Base-by-base conservation (phyloP, 2,113 vertebrate genomes). In the Sitta europaea region DNA sequence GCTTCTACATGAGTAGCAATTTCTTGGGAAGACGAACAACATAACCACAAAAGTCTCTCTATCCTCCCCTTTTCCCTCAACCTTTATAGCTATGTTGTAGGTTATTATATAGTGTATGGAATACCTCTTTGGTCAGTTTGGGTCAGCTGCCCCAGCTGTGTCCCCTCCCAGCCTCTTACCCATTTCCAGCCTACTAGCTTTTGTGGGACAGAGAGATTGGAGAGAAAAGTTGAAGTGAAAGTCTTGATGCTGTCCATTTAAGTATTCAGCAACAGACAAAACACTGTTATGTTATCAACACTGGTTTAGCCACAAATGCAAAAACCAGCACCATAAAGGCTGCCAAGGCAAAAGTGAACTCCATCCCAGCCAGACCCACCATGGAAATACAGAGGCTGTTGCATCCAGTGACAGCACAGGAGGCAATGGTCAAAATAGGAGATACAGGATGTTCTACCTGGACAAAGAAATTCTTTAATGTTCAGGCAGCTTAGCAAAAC, bases 1-100 rank as follows among this genome's bases (percentile, higher is more conserved):
- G 9, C 23, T 27, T 36, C 53, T 83, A 10, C 5, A 16, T 2
- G 2, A 11, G 12, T 38, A 54, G 15, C 0, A 3, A 10, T 20
- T 54, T 21, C 33, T 81, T 76, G 70, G 28, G 21, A 80, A 58
- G 27, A 63, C 11, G 53, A 38, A 43, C 6, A 61, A 5, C 33
- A 47, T 13, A 80, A 75, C 25, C 13, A 36, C 29, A n/a, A 10
- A 79, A 42, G 10, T 58, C 4, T 29, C 35, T 62, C 15, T n/a
- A 35, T 54, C 4, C 1, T 73, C 6, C 3, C 3, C 14, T 43
- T 80, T 85, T 25, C 43, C 29, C 13, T 65, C n/a, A 70, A 25
- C 11, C 8, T 48, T 80, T 58, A 53, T 51, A 19, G 33, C 42
- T 51, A 27, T 40, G 11, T 28, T 10, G 5, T 33, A 66, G 19